phyloP scores from a whole-genome alignment of 2,888 invertebrate genomes.

The Plebejus anna region DNA sequence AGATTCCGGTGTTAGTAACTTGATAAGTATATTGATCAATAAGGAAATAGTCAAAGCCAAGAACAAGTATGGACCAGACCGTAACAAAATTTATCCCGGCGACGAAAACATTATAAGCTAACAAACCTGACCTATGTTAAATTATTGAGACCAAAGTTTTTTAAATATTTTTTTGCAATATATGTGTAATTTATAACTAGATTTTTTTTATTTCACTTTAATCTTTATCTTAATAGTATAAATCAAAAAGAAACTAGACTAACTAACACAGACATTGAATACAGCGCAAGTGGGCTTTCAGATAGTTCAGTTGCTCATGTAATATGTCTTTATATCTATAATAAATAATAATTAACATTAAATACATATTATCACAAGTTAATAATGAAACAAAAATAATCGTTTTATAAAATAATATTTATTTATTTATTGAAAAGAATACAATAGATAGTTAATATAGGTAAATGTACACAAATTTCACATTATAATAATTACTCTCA shows the following conservation, averaged over 20 bases:
- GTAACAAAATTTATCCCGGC: constrained; percentile 67
- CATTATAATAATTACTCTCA: background rate
- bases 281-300: too few species aligned
- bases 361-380: too few species aligned
- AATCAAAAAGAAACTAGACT: too few species aligned
- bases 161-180: constrained; percentile 26
- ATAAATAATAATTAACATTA: too few species aligned
- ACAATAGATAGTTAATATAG: constrained; percentile 23
- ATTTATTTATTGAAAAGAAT: constrained; percentile 26
- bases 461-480: constrained; percentile 6
- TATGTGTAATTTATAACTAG: constrained; percentile 12
- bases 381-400: background rate
- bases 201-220: background rate
- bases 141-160: constrained; percentile 21
- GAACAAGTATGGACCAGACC: constrained; percentile 57
- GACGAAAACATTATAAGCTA: constrained; percentile 44
- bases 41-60: constrained; percentile 61
- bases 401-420: constrained; percentile 11
- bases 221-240: too few species aligned
- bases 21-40: constrained; percentile 58
- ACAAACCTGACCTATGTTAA: background rate
- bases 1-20: constrained; percentile 44
- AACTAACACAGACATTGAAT: too few species aligned
- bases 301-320: too few species aligned
- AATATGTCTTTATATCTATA: too few species aligned